A percentile compares a stretch with the other conserved stretches of the same genome.
Evolutionary conservation across 23 tunicate species (phyloP).

Genomic region (Styela clava): DNA sequence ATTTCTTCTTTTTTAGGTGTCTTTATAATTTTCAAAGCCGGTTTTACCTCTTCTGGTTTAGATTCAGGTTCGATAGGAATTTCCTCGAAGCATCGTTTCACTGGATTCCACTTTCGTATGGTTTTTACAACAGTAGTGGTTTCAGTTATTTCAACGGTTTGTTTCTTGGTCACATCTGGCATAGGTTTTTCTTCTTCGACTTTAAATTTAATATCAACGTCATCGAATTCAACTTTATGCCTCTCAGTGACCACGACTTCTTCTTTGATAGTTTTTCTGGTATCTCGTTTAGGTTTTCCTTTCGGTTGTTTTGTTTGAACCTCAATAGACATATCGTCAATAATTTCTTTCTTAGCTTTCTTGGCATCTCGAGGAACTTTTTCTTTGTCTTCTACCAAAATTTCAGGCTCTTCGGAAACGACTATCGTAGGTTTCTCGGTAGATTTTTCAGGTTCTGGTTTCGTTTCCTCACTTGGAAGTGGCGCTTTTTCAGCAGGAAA

Average conservation of each 20-base stretch:
- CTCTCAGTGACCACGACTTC: neutral
- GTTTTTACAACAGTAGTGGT: neutral
- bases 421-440: too few relatives aligned
- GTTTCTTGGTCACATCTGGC: neutral
- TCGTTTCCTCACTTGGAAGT: neutral
- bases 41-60: neutral
- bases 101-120: conserved; percentile 45
- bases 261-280: neutral
- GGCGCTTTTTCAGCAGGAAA: neutral
- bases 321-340: neutral
- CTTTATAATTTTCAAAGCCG: neutral
- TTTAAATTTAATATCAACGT: neutral
- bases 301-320: neutral
- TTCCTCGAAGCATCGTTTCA: conserved; percentile 45
- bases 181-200: conserved; percentile 4
- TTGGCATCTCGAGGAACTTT: neutral
- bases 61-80: conserved; percentile 27
- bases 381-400: neutral
- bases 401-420: neutral
- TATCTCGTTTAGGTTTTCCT: neutral
- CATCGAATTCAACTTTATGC: neutral
- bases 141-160: neutral
- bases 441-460: neutral
- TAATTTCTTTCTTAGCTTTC: neutral
- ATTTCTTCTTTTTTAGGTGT: neutral